Conservation (phyloP, 2,888 invertebrate genomes). For the Gasteruption jaculator region DNA sequence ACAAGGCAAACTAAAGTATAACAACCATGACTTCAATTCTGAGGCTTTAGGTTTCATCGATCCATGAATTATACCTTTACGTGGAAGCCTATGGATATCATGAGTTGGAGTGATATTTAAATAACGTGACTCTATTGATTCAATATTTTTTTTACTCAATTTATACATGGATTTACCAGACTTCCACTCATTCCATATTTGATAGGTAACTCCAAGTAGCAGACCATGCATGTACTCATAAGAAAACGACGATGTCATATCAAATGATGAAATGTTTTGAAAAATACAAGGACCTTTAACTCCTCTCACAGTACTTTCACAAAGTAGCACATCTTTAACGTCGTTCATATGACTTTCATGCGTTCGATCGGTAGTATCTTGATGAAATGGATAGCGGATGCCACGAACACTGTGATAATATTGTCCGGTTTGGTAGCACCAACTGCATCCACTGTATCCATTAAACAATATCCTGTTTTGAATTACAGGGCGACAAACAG, state of each 20-base stretch:
- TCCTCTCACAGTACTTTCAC: constrained; percentile 11
- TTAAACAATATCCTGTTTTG: constrained; percentile 20
- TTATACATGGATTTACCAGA: not conserved
- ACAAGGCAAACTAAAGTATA: constrained; percentile 8
- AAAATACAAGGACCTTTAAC: constrained; percentile 13
- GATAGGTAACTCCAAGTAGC: constrained; percentile 10
- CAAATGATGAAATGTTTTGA: constrained; percentile 1
- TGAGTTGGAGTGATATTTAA: constrained; percentile 7
- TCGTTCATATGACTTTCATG: constrained; percentile 17
- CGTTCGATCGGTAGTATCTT: constrained; percentile 4
- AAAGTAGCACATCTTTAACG: constrained; percentile 5
- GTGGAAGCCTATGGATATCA: constrained; percentile 11
- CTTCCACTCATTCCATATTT: constrained; percentile 10
- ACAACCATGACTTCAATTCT: constrained; percentile 9
- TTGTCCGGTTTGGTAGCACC: constrained; percentile 18
- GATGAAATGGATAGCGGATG: not conserved
- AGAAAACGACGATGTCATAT: constrained; percentile 13
- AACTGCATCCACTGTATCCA: constrained; percentile 20
- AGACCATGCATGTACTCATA: constrained; percentile 10
- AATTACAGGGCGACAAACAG: constrained; percentile 14
- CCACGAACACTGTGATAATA: constrained; percentile 6
- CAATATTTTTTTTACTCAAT: constrained; percentile 1
- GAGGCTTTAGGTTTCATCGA: constrained; percentile 11
- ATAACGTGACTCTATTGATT: constrained; percentile 1
- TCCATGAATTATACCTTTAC: not conserved